Percentiles rank a stretch among this genome's conserved stretches.
phyloP scores from a whole-genome alignment of 2,113 vertebrate genomes.

The Pyrgilauda ruficollis region DNA sequence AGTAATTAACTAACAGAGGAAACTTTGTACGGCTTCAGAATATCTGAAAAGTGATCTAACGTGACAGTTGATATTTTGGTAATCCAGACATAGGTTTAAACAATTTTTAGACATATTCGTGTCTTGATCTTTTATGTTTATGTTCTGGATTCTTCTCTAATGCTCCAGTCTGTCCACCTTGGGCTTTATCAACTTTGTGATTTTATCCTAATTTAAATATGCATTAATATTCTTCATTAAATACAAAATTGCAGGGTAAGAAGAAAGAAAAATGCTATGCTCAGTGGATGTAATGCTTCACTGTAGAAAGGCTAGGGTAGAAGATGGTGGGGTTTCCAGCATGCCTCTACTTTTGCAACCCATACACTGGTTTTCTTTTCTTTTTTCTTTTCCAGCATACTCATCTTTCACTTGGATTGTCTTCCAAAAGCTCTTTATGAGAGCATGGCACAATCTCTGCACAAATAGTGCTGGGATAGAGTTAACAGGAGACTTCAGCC shows the following conservation, averaged over 20 bases:
- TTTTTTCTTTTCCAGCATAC: not conserved
- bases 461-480: not conserved
- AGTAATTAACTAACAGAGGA: conserved; percentile 44
- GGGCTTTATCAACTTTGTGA: not conserved
- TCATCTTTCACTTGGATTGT: not conserved
- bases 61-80: not conserved
- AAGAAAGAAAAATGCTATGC: not conserved
- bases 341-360: not conserved
- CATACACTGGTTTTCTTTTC: not conserved
- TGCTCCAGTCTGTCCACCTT: not conserved
- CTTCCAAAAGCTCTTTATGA: not conserved
- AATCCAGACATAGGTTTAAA: conserved; percentile 20
- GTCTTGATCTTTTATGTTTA: not conserved
- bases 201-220: not conserved
- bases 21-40: conserved; percentile 51
- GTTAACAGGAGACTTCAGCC: not conserved
- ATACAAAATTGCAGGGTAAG: not conserved
- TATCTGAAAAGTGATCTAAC: conserved; percentile 26
- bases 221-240: not conserved
- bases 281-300: not conserved
- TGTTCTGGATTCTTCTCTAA: not conserved
- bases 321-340: not conserved
- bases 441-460: not conserved
- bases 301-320: not conserved
- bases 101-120: not conserved